phyloP scores from a whole-genome alignment of 2,797 vertebrate genomes.

The Pseudochaenichthys georgianus region DNA sequence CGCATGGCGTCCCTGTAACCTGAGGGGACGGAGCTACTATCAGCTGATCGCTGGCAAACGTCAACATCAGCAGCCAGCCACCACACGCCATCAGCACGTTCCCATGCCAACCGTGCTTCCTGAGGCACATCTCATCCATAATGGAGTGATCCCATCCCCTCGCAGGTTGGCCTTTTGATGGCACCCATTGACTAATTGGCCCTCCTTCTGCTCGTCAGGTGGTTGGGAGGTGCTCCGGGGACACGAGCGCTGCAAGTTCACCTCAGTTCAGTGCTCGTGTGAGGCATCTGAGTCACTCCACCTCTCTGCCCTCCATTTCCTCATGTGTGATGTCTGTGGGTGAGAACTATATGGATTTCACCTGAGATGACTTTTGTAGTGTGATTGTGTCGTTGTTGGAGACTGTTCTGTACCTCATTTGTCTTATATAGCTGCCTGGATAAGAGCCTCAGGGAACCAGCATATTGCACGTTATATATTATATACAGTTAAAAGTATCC shows the following conservation, averaged over 20 bases:
- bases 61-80: slow-evolving; percentile 44
- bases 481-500: slow-evolving; percentile 4
- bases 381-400: slow-evolving; percentile 6
- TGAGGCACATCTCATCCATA: slow-evolving; percentile 62
- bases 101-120: slow-evolving; percentile 56
- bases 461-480: not conserved
- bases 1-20: slow-evolving; percentile 35
- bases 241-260: slow-evolving; percentile 34
- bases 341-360: slow-evolving; percentile 8
- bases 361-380: slow-evolving; percentile 23
- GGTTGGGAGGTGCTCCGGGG: slow-evolving; percentile 40
- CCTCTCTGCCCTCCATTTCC: slow-evolving; percentile 1
- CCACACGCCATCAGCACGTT: slow-evolving; percentile 23
- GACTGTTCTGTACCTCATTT: not conserved
- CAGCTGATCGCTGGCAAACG: slow-evolving; percentile 51
- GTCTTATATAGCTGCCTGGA: not conserved
- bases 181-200: slow-evolving; percentile 70
- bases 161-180: slow-evolving; percentile 71
- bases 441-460: slow-evolving; percentile 3
- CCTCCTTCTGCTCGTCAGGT: slow-evolving; percentile 58
- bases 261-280: slow-evolving; percentile 33
- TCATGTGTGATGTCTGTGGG: not conserved
- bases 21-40: slow-evolving; percentile 33
- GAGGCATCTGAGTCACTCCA: slow-evolving; percentile 40
- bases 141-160: slow-evolving; percentile 54